A percentile compares a stretch with the other conserved stretches of the same genome.
Evolutionary conservation across 2,797 vertebrate species (phyloP).

Genomic region (Helostoma temminkii): DNA sequence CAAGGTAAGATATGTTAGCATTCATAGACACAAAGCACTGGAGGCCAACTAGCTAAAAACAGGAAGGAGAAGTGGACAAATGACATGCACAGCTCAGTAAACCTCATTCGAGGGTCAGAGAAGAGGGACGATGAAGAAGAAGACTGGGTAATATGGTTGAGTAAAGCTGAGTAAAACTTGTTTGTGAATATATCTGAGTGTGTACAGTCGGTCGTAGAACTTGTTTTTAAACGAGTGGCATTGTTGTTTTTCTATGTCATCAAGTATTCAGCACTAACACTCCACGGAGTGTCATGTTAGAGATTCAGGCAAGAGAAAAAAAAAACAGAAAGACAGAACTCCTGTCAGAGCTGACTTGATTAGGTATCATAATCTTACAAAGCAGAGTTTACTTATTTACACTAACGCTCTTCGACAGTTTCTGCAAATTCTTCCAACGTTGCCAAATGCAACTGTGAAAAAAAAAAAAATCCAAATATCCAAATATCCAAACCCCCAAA

Average conservation of each 20-base stretch:
- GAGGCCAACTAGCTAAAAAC: conserved; percentile 71
- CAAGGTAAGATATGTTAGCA: conserved; percentile 80
- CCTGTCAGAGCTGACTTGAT: conserved; percentile 76
- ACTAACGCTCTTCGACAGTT: conserved; percentile 72
- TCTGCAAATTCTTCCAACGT: conserved; percentile 64
- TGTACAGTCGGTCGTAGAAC: not conserved
- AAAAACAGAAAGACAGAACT: conserved; percentile 49
- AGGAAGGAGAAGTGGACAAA: conserved; percentile 66
- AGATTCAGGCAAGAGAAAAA: conserved; percentile 49
- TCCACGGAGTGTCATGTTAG: conserved; percentile 65
- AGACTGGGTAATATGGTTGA: conserved; percentile 36
- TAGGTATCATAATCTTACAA: conserved; percentile 67
- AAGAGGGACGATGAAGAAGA: conserved; percentile 34
- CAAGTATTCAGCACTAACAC: conserved; percentile 71
- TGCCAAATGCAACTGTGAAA: conserved; percentile 69
- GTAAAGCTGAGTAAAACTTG: conserved; percentile 35
- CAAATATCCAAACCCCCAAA: conserved; percentile 64
- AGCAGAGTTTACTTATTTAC: conserved; percentile 73
- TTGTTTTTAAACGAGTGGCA: conserved; percentile 59
- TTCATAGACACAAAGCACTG: conserved; percentile 73
- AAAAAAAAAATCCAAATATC: conserved; percentile 42
- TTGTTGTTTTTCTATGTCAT: conserved; percentile 67
- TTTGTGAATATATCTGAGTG: conserved; percentile 16
- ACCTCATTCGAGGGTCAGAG: conserved; percentile 62
- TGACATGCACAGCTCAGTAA: conserved; percentile 66